phyloP scores from a whole-genome alignment of 2,888 invertebrate species.

The Dorcus parallelipipedus region DNA sequence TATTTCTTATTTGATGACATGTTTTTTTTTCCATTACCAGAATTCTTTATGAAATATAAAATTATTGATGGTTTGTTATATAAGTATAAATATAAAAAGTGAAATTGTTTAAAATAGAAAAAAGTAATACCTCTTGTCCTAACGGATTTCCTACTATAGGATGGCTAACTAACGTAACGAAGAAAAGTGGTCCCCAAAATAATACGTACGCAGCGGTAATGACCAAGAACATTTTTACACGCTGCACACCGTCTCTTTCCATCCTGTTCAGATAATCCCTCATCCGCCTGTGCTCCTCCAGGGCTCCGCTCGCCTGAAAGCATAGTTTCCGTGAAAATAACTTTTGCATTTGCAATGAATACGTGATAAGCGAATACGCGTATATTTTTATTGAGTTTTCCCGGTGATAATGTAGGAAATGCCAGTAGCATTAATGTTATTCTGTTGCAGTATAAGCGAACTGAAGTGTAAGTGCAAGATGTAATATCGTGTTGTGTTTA shows the following conservation, averaged over 20 bases:
- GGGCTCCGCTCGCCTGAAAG: slow-evolving; percentile 51
- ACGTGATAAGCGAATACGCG: background rate
- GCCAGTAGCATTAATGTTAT: too few relatives aligned
- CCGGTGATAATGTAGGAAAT: too few relatives aligned
- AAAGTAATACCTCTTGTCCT: slow-evolving; percentile 64
- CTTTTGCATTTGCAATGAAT: background rate
- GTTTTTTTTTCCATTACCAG: too few relatives aligned
- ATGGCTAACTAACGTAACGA: slow-evolving; percentile 77
- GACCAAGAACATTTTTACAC: slow-evolving; percentile 82
- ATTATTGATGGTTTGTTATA: too few relatives aligned
- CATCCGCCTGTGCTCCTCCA: slow-evolving; percentile 71
- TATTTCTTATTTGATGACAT: too few relatives aligned
- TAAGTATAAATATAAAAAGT: too few relatives aligned
- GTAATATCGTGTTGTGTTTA: too few relatives aligned
- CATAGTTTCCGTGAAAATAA: background rate
- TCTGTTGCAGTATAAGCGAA: too few relatives aligned
- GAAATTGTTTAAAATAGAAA: background rate
- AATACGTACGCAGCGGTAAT: slow-evolving; percentile 81
- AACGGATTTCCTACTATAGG: slow-evolving; percentile 68
- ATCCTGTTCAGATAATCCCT: slow-evolving; percentile 74
- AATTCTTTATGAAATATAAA: too few relatives aligned
- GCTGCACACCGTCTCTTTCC: slow-evolving; percentile 75
- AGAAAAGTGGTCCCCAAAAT: slow-evolving; percentile 89
- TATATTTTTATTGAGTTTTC: too few relatives aligned
- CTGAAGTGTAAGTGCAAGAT: too few relatives aligned